Conservation (phyloP, 2,797 vertebrate genomes). For the Anas flavirostris region DNA sequence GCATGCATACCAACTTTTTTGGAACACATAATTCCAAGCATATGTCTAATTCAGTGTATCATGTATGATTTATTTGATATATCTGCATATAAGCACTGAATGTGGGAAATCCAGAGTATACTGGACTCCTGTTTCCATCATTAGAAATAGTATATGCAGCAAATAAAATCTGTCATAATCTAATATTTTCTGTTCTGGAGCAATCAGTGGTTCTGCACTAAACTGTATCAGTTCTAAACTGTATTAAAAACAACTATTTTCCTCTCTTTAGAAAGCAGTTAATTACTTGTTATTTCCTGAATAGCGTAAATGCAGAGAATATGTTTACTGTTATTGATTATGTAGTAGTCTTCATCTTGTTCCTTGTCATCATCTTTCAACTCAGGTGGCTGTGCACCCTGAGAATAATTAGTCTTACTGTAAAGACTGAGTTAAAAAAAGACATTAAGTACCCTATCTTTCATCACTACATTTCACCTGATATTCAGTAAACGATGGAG, state of each 20-base stretch:
- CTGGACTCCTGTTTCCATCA: neutral
- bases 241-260: neutral
- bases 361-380: no score
- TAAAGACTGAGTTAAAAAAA: no score
- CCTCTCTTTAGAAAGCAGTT: neutral
- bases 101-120: neutral
- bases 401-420: no score
- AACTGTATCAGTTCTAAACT: neutral
- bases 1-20: neutral
- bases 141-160: neutral
- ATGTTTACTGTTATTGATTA: neutral
- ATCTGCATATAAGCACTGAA: neutral
- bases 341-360: neutral
- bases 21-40: neutral
- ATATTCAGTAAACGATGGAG: no score
- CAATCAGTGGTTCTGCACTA: neutral
- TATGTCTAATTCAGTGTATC: no score
- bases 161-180: neutral
- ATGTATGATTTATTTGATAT: neutral
- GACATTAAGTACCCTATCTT: no score
- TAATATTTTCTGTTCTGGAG: neutral
- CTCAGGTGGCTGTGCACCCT: no score
- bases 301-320: neutral
- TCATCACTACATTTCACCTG: no score
- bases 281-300: neutral